Evolutionary conservation across 1,140 invertebrate species (phyloP).

Genomic region (Drosophila eugracilis): DNA sequence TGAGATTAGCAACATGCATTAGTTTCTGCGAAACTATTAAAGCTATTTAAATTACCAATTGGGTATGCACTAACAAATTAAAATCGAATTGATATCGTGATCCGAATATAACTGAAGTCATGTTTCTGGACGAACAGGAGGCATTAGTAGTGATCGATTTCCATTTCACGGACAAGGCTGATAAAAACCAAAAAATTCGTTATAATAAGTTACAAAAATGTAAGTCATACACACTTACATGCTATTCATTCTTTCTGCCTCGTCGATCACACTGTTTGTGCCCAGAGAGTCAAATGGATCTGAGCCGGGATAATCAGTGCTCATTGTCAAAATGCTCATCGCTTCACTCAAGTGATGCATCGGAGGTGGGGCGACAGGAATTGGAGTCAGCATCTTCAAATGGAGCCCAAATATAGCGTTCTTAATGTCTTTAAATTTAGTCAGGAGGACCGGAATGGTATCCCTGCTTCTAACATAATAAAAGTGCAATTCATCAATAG

Average conservation of each 20-base stretch:
- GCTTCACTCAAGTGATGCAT: constrained; percentile 30
- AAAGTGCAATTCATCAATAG: constrained; percentile 7
- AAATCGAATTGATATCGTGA: neutral
- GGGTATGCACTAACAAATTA: constrained; percentile 11
- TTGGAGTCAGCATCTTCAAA: constrained; percentile 14
- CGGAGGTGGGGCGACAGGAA: neutral
- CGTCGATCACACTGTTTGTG: constrained; percentile 27
- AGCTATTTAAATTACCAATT: constrained; percentile 3
- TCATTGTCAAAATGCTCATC: constrained; percentile 41
- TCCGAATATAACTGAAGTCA: neutral
- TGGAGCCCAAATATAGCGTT: constrained; percentile 6
- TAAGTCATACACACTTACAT: constrained; percentile 30
- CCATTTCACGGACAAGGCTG: constrained; percentile 49
- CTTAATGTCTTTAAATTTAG: constrained; percentile 1
- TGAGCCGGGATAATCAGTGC: neutral
- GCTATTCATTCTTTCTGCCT: constrained; percentile 27
- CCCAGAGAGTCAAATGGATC: constrained; percentile 34
- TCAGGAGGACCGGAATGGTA: neutral
- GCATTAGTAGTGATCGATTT: constrained; percentile 11
- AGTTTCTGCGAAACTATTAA: neutral
- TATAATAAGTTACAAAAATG: neutral
- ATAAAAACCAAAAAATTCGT: constrained; percentile 3
- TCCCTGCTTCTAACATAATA: neutral
- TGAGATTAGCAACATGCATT: neutral
- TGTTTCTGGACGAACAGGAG: neutral